These are phyloP conservation scores for Hedya salicella DNA, from an alignment of 2,888 invertebrate species.

Conservation along the genomic window DNA sequence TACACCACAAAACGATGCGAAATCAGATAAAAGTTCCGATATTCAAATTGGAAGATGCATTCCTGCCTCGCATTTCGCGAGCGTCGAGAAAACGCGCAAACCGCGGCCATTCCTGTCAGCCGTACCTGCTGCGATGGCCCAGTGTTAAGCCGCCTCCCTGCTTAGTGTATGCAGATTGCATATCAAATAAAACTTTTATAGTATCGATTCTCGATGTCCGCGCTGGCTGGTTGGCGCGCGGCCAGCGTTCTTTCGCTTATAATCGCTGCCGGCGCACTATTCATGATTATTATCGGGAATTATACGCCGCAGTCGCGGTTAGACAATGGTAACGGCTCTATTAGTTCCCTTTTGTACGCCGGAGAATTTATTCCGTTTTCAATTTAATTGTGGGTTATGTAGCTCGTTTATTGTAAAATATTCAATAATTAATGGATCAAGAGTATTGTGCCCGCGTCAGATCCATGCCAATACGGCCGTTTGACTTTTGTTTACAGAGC, in stretches of 20 bases:
- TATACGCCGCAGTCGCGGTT: conserved; percentile 48
- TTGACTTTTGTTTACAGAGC: conserved; percentile 6
- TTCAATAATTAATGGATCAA: conserved; percentile 13
- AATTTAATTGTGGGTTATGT: conserved; percentile 27
- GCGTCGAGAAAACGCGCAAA: too few relatives aligned
- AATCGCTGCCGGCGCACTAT: conserved; percentile 55
- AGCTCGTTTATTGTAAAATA: conserved; percentile 28
- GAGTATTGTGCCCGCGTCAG: conserved; percentile 15
- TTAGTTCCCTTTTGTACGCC: conserved; percentile 33
- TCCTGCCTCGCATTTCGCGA: not conserved
- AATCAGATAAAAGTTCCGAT: conserved; percentile 10
- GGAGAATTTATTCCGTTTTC: conserved; percentile 24
- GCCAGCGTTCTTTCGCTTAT: conserved; percentile 66
- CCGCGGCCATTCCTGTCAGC: not conserved
- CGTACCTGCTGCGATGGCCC: not conserved
- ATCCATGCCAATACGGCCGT: conserved; percentile 4
- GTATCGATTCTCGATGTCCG: conserved; percentile 61
- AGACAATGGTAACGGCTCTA: conserved; percentile 39
- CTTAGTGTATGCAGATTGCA: conserved; percentile 17
- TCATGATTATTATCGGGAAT: conserved; percentile 59
- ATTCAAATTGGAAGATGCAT: not conserved
- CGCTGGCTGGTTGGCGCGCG: conserved; percentile 54
- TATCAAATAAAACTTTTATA: conserved; percentile 76
- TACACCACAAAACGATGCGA: too few relatives aligned
- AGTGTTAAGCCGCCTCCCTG: not conserved